Evolutionary conservation across 2,888 invertebrate species (phyloP), one percentile per base, ranked within the genome.

Genomic region (Cataglyphis cursor): DNA sequence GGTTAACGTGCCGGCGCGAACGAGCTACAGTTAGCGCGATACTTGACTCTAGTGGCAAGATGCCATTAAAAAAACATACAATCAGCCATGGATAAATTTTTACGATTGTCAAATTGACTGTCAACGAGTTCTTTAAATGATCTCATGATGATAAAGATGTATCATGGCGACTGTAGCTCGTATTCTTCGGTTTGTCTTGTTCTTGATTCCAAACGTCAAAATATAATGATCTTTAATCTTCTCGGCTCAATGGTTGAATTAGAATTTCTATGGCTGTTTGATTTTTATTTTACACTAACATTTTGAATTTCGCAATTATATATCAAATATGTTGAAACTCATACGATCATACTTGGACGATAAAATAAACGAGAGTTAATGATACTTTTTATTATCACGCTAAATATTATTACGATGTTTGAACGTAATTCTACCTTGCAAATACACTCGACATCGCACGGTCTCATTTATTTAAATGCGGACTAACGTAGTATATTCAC

Each of bases 1-100:
- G 44, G 59, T 80, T 80, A 80, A 80, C 78, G 70, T 70, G 44
- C 78, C 78, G 78, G 72, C 78, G 78, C 44, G 72, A 80, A 80
- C 59, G 78, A 70, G 78, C 78, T 70, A 80, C 78, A 80, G 78
- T 80, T 80, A 78, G 44, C 78, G 59, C 59, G 35, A 57, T 44
- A 48, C 44, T 68, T 24, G 18, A 44, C 78, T 59, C 12, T 44
- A n/a, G 21, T 21, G 74, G 10, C n/a, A 28, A 59, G 21, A 15
- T 44, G 28, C 59, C 10, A 18, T 48, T 38, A 54, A 38, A 51
- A 38, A 48, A 5, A 4, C 15, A 3, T 12, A 64, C 62, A 10
- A 41, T 35, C n/a, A 38, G 18, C 15, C 28, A 51, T 35, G 24
- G 10, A 31, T 62, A 31, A 31, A 75, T 64, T 75, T 62, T 64